phyloP scores from a whole-genome alignment of 2,113 vertebrate genomes.

The Gymnorhina tibicen region DNA sequence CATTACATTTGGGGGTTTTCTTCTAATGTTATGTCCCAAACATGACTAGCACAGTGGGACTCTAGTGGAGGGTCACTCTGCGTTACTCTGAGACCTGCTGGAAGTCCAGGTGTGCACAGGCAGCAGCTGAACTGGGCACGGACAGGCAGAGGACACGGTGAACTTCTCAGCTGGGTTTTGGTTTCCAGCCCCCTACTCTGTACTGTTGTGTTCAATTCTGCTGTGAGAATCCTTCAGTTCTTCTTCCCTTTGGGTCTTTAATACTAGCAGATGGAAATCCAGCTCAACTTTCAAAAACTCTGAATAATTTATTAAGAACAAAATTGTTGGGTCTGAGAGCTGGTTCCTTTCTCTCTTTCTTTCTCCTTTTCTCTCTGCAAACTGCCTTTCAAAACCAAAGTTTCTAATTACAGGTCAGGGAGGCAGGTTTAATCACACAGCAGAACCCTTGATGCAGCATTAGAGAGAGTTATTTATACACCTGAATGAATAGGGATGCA shows the following conservation, averaged over 20 bases:
- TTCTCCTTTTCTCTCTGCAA: slow-evolving; percentile 56
- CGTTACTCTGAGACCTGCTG: not conserved
- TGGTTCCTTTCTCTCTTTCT: slow-evolving; percentile 41
- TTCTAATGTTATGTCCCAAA: not conserved
- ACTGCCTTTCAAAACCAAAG: slow-evolving; percentile 69
- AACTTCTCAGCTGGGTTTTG: not conserved
- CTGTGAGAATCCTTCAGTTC: slow-evolving; percentile 28
- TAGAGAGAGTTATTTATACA: slow-evolving; percentile 66
- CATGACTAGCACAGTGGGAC: not conserved
- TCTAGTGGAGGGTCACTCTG: not conserved
- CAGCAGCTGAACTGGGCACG: not conserved
- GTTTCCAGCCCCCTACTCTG: not conserved
- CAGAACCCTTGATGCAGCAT: slow-evolving; percentile 59
- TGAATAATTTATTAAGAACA: slow-evolving; percentile 77
- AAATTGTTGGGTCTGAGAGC: slow-evolving; percentile 70
- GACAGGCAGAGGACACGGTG: not conserved
- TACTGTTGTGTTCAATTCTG: not conserved
- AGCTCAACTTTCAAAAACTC: slow-evolving; percentile 64
- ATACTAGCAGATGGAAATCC: slow-evolving; percentile 52
- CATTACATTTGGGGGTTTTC: not conserved
- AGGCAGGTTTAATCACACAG: slow-evolving; percentile 60
- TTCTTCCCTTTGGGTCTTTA: slow-evolving; percentile 32
- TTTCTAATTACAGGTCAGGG: slow-evolving; percentile 82
- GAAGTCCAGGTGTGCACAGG: not conserved
- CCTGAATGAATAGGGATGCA: slow-evolving; percentile 70